Evolutionary conservation across 2,113 vertebrate species (phyloP).

Genomic region (Elaphurus davidianus): DNA sequence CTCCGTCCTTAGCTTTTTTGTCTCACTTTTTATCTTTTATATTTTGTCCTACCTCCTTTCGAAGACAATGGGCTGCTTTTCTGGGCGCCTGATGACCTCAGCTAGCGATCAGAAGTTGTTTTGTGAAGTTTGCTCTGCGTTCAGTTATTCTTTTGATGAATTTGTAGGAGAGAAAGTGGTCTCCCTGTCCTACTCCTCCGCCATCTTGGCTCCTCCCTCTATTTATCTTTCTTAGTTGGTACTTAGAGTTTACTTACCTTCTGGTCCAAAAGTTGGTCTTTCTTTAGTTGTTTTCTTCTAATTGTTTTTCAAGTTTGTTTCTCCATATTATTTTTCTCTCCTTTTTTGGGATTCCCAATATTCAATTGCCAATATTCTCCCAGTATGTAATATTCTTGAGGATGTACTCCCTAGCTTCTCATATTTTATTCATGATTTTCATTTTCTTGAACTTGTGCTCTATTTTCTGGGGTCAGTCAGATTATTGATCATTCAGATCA

Average conservation of each 20-base stretch:
- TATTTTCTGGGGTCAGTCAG: not conserved
- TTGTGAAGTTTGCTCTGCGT: too few species aligned
- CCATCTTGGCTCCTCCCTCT: not conserved
- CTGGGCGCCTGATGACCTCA: too few species aligned
- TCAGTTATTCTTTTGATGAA: too few species aligned
- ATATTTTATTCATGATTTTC: not conserved
- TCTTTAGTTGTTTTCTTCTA: not conserved
- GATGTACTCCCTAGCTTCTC: not conserved
- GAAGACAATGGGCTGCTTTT: too few species aligned
- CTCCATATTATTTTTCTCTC: not conserved
- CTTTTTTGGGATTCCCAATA: not conserved
- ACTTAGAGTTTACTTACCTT: not conserved
- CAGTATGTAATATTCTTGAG: not conserved
- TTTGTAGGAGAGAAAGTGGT: too few species aligned
- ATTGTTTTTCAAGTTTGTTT: not conserved
- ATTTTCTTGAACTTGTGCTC: not conserved
- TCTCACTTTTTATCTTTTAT: too few species aligned
- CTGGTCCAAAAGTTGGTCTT: not conserved
- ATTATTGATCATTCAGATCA: not conserved
- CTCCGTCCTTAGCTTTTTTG: too few species aligned
- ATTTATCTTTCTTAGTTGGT: not conserved
- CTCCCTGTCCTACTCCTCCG: too few species aligned
- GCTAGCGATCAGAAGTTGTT: too few species aligned
- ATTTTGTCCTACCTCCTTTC: too few species aligned
- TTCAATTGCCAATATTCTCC: not conserved